Conservation (phyloP, 1,140 invertebrate species). For the Papilio machaon region DNA sequence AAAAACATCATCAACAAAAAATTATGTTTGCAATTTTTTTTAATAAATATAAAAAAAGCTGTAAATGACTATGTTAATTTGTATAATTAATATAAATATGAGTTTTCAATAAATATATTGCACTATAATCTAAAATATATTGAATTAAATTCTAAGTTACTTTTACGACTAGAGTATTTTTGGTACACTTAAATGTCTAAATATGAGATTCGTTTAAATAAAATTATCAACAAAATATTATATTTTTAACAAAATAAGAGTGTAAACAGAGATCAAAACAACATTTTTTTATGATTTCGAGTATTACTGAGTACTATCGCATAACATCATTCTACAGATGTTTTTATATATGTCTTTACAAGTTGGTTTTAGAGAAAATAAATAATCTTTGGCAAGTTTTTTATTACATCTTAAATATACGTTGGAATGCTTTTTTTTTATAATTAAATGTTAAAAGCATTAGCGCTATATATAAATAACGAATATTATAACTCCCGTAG, state of each 20-base stretch:
- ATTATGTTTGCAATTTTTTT: slow-evolving; percentile 24
- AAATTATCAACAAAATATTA: slow-evolving; percentile 62
- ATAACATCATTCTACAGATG: background rate
- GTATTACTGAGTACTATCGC: background rate
- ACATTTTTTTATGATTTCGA: background rate
- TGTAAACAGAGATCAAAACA: slow-evolving; percentile 43
- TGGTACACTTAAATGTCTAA: slow-evolving; percentile 44
- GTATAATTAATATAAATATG: slow-evolving; percentile 52
- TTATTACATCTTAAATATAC: background rate
- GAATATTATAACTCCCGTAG: background rate
- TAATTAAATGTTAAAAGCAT: slow-evolving; percentile 6
- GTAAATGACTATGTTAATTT: slow-evolving; percentile 57
- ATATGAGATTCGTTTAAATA: slow-evolving; percentile 51
- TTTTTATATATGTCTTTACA: background rate
- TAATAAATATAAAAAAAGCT: slow-evolving; percentile 48
- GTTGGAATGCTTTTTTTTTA: slow-evolving; percentile 7
- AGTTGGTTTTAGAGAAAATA: slow-evolving; percentile 6
- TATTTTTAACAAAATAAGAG: slow-evolving; percentile 44
- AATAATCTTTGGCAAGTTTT: slow-evolving; percentile 22
- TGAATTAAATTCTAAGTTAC: slow-evolving; percentile 40
- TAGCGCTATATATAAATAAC: background rate
- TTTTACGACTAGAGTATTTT: slow-evolving; percentile 60
- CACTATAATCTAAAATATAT: slow-evolving; percentile 60
- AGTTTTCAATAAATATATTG: slow-evolving; percentile 73
- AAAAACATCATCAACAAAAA: background rate